A percentile compares a stretch with the other conserved stretches of the same genome.
phyloP scores from a whole-genome alignment of 2,888 invertebrate genomes.

The Timandra comae region DNA sequence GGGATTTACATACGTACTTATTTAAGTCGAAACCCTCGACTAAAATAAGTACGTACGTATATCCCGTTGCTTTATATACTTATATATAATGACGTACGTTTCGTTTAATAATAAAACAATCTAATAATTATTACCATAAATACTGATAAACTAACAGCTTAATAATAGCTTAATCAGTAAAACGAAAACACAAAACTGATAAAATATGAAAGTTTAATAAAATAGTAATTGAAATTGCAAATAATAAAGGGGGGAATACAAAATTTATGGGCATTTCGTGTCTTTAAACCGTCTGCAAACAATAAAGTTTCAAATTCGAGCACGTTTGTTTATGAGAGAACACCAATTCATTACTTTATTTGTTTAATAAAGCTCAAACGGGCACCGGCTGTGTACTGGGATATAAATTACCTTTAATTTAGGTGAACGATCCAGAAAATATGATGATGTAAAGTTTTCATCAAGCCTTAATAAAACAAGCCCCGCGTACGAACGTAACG shows the following conservation, averaged over 20 bases:
- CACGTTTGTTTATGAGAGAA: slow-evolving; percentile 58
- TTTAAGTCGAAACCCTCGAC: too few relatives aligned
- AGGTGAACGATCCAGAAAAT: slow-evolving; percentile 69
- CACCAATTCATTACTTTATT: slow-evolving; percentile 69
- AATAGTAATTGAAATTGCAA: slow-evolving; percentile 4
- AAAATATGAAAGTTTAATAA: slow-evolving; percentile 12
- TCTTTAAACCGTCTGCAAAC: slow-evolving; percentile 46
- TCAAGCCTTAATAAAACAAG: slow-evolving; percentile 56
- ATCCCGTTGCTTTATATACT: too few relatives aligned
- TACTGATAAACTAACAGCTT: too few relatives aligned
- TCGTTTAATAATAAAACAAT: too few relatives aligned
- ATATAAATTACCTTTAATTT: slow-evolving; percentile 74
- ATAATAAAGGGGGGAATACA: slow-evolving; percentile 20
- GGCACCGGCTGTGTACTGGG: slow-evolving; percentile 57
- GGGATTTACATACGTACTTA: too few relatives aligned
- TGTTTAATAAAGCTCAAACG: slow-evolving; percentile 67
- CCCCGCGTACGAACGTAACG: slow-evolving; percentile 10
- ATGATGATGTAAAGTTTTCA: slow-evolving; percentile 70
- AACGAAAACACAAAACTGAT: slow-evolving; percentile 1
- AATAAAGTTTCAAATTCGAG: slow-evolving; percentile 59
- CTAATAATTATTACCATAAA: too few relatives aligned
- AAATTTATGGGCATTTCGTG: slow-evolving; percentile 40
- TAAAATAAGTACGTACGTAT: too few relatives aligned
- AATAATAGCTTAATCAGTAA: slow-evolving; percentile 1
- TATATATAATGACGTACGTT: too few relatives aligned